A percentile compares a stretch with the other conserved stretches of the same genome.
These are phyloP conservation scores for Octodonta nipae DNA, from an alignment of 2,888 invertebrate genomes.

Conservation along the genomic window DNA sequence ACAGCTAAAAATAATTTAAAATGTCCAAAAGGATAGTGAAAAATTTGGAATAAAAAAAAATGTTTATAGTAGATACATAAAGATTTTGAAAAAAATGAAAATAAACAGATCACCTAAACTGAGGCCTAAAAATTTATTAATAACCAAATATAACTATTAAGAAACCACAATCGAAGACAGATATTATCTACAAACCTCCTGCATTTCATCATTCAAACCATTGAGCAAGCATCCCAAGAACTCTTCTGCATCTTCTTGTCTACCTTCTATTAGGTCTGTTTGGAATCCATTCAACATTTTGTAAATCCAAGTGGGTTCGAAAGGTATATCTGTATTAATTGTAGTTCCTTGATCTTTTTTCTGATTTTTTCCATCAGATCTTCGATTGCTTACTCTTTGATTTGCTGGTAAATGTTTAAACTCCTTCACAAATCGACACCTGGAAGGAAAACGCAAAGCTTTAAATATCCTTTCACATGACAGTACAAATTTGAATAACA, in stretches of 20 bases:
- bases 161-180: neutral
- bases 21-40: too few relatives aligned
- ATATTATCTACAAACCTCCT: slow-evolving; percentile 51
- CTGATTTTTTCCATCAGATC: slow-evolving; percentile 30
- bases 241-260: slow-evolving; percentile 96
- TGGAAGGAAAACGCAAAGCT: too few relatives aligned
- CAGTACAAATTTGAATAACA: too few relatives aligned
- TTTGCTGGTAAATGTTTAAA: slow-evolving; percentile 55
- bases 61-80: too few relatives aligned
- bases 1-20: too few relatives aligned
- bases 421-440: slow-evolving; percentile 66
- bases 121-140: too few relatives aligned
- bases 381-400: slow-evolving; percentile 34
- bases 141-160: too few relatives aligned
- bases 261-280: slow-evolving; percentile 66
- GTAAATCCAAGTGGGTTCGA: slow-evolving; percentile 81
- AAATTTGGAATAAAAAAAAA: too few relatives aligned
- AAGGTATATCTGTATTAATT: slow-evolving; percentile 60
- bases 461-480: too few relatives aligned
- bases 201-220: slow-evolving; percentile 92
- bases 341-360: slow-evolving; percentile 28
- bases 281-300: slow-evolving; percentile 68
- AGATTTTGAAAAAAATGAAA: too few relatives aligned
- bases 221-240: slow-evolving; percentile 86
- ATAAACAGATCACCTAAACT: too few relatives aligned